phyloP scores from a whole-genome alignment of 1,140 invertebrate species.

The Micrasema longulum region DNA sequence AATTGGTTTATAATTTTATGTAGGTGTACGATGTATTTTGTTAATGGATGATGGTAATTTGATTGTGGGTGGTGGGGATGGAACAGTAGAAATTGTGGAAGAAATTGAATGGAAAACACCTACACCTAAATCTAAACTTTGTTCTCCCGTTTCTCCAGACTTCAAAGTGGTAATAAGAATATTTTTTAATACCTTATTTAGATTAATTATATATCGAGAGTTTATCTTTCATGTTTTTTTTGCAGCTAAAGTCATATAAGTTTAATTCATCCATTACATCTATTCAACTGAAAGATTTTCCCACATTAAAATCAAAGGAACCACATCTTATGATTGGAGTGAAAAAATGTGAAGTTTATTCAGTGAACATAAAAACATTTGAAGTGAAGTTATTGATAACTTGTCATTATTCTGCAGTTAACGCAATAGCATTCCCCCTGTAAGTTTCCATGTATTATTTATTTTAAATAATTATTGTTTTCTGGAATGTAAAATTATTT shows the following conservation, averaged over 20 bases:
- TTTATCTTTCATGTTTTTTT: slow-evolving; percentile 49
- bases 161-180: slow-evolving; percentile 69
- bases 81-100: slow-evolving; percentile 79
- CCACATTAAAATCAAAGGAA: slow-evolving; percentile 55
- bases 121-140: slow-evolving; percentile 64
- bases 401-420: slow-evolving; percentile 84
- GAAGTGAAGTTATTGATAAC: slow-evolving; percentile 79
- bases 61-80: slow-evolving; percentile 86
- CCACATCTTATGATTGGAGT: slow-evolving; percentile 79
- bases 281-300: slow-evolving; percentile 68
- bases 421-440: slow-evolving; percentile 87
- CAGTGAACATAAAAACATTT: slow-evolving; percentile 81
- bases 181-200: neutral
- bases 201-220: neutral
- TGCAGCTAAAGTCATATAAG: slow-evolving; percentile 70
- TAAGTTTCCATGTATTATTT: slow-evolving; percentile 64
- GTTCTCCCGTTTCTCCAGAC: slow-evolving; percentile 67
- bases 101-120: slow-evolving; percentile 69
- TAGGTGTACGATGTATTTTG: slow-evolving; percentile 76
- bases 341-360: slow-evolving; percentile 83
- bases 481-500: no score
- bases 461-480: no score
- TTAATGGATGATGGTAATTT: slow-evolving; percentile 73
- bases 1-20: slow-evolving; percentile 23
- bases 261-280: slow-evolving; percentile 76